Evolutionary conservation across 2,888 invertebrate genomes (phyloP), one percentile per base, ranked within the genome.

Genomic region (Crematogaster levior): DNA sequence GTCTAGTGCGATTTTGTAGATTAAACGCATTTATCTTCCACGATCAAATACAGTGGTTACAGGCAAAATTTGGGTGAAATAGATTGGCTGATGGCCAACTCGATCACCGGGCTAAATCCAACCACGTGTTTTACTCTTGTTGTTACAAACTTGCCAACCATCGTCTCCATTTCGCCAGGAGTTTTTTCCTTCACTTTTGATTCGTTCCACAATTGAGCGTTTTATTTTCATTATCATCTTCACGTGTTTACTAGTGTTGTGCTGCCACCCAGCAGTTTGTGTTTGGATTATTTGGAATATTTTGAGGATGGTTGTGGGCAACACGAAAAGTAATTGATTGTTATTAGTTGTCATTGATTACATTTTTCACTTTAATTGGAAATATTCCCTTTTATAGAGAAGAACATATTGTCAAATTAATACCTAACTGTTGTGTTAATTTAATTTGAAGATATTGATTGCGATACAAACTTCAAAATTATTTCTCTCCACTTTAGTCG

Each of bases 61-160:
- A 51, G 10, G 48, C 24, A 73, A 84, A n/a, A 84, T 72, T 77
- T 43, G 53, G 34, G 43, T 40, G 56, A 51, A 60, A 56, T 63
- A 58, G 30, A 75, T 83, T 88, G 88, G 88, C 88, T 51, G 74
- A 40, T 81, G 61, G 85, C 89, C 89, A 89, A 79, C 40, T 68
- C 73, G 82, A 84, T 86, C 84, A 81, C 65, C 83, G 63, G 56
- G 72, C 61, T 65, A 75, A 65, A 72, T 46, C 48, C 79, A 66
- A 77, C 72, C 88, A 88, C 86, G 84, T 88, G 88, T 66, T 56
- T 30, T 21, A 53, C 60, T 80, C 34, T 12, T 18, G 34, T 30
- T 43, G 43, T 53, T n/a, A 60, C 30, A 53, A 51, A 18, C 34
- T 37, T 34, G 46, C 27, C 58, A 80, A 6, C 53, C 15, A 81